Conservation (phyloP, 2,888 invertebrate species). For the Scaptomyza flava region DNA sequence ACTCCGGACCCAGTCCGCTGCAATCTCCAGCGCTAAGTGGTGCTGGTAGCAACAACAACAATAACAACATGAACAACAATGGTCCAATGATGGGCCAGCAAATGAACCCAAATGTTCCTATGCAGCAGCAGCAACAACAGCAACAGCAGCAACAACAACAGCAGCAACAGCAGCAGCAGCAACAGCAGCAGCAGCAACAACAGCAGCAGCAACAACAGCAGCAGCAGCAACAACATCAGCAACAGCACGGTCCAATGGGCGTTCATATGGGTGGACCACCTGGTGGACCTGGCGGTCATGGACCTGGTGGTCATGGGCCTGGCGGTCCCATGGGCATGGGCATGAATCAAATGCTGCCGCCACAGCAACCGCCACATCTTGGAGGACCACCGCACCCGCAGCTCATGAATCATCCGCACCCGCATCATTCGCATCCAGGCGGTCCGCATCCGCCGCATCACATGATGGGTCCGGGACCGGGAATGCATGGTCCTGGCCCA, state of each 20-base stretch:
- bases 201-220: constrained; percentile 29
- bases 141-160: constrained; percentile 17
- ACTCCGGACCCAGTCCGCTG: constrained; percentile 77
- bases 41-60: constrained; percentile 52
- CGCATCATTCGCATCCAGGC: constrained; percentile 74
- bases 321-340: constrained; percentile 84
- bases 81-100: constrained; percentile 81
- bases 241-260: constrained; percentile 82
- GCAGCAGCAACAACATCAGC: constrained; percentile 17
- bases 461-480: constrained; percentile 77
- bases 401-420: constrained; percentile 79
- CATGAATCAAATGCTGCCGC: constrained; percentile 81
- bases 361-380: constrained; percentile 80
- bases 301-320: constrained; percentile 62
- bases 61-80: constrained; percentile 71
- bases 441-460: constrained; percentile 78
- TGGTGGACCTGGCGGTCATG: constrained; percentile 59
- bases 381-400: constrained; percentile 79
- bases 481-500: constrained; percentile 72
- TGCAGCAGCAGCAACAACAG: constrained; percentile 77
- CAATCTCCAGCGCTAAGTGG: constrained; percentile 72
- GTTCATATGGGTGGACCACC: constrained; percentile 74
- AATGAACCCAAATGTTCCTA: constrained; percentile 85
- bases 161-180: neutral
- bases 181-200: constrained; percentile 9